Evolutionary conservation across 1,140 invertebrate genomes (phyloP), one percentile per base, ranked within the genome.

Genomic region (Probaryconus sp.): DNA sequence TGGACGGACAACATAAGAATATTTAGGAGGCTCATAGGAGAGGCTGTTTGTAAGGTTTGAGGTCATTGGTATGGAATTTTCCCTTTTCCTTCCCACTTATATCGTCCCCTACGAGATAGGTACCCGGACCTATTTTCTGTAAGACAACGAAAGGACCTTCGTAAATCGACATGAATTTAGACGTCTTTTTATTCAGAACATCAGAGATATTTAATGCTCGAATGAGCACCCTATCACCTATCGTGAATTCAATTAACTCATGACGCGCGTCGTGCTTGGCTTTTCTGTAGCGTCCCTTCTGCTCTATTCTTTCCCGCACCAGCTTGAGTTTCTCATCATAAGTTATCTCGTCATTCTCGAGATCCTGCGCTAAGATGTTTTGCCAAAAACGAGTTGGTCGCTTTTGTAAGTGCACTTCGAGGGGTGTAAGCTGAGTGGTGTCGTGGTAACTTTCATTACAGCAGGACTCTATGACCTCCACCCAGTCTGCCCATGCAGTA

Each of bases 391-490:
- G 20, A 1, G 30, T 51, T 0, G 45, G 65, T n/a, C n/a, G 9
- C 17, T 35, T n/a, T 4, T 18, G 16, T 0, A 53, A 9, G 7
- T 61, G 55, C 0, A 70, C 4, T 28, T 70, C 55, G 2, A 40
- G 1, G 4, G 55, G 65, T 2, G 55, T 60, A 2, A 33, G 26
- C 7, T 21, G 56, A 1, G 42, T 71, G 2, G 48, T 63, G 1
- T 71, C 56, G 11, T 71, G 56, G 6, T 64, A 13, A 0, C 10
- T 13, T 21, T 71, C 48, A 17, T 71, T 71, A 1, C 55, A 16
- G 10, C 68, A 63, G 5, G 4, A 14, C 21, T 53, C 31, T 0
- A 71, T 40, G 0, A 38, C 16, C 0, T 1, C 2, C 1, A 63
- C 1, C 6, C 17, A 43, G 1, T 14, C 14, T 2, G 20, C 10